Evolutionary conservation across 2,888 invertebrate species (phyloP), one percentile per base, ranked within the genome.

Genomic region (Drosophila formosana): DNA sequence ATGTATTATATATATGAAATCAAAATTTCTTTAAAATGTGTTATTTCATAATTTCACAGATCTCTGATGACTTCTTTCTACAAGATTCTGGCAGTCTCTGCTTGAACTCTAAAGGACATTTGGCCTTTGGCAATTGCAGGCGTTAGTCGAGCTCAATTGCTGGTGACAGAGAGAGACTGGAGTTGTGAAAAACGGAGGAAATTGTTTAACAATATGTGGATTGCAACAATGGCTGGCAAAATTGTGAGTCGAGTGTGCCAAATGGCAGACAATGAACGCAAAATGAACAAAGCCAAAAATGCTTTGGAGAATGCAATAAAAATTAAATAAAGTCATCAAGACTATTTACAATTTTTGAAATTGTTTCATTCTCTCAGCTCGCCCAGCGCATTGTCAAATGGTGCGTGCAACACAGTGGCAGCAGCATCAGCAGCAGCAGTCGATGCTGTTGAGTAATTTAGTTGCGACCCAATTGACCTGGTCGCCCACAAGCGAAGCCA

Each of bases 321-420:
- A 87, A 87, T 76, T 84, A 87, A 87, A 87, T 87, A 87, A 87
- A 87, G 86, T 87, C 86, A 87, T 87, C 86, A 82, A 80, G 76
- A 74, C 78, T 81, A 84, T 85, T 78, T 88, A 88, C 81, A 79
- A 76, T 78, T 80, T 85, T 80, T 51, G 52, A 81, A 86, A 88
- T 80, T 74, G 74, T 74, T 70, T 76, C 78, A 78, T 72, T 74
- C 69, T 75, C 43, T 52, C 23, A 2, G 4, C 39, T 13, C 13
- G 39, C 25, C 32, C 43, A 62, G 47, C 53, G 67, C 82, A 78
- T 86, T 84, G 86, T 87, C 80, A 79, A 81, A 75, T 78, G 82
- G 74, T 80, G 88, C 85, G 80, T 79, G 69, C 76, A 77, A 52
- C 66, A 50, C 53, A 69, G 55, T 51, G 45, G 58, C 68, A 57